phyloP scores from a whole-genome alignment of 2,888 invertebrate genomes.

The Hymenopus coronatus region DNA sequence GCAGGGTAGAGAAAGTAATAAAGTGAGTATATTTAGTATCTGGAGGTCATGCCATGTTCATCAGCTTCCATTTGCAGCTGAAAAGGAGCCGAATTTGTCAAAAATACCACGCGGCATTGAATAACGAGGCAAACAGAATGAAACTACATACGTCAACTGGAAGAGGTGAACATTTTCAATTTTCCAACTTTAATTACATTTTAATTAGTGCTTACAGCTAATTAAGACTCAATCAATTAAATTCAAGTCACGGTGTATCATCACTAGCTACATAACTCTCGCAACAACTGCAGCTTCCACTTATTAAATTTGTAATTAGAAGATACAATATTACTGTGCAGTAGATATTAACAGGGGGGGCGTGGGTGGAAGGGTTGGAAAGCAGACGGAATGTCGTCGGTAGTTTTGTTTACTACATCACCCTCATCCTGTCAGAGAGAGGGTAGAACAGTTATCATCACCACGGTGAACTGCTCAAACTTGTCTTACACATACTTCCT shows the following conservation, averaged over 20 bases:
- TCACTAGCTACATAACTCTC: not conserved
- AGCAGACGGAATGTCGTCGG: not conserved
- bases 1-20: no score
- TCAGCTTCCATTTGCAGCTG: not conserved
- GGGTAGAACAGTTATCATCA: not conserved
- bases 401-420: not conserved
- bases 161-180: slow-evolving; percentile 35
- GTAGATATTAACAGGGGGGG: not conserved
- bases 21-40: no score
- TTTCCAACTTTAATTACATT: slow-evolving; percentile 38
- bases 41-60: no score
- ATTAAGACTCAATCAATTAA: slow-evolving; percentile 38
- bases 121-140: not conserved
- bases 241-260: slow-evolving; percentile 32
- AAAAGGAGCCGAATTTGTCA: not conserved
- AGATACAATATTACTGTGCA: slow-evolving; percentile 23
- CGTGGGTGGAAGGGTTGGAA: not conserved
- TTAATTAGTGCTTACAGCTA: slow-evolving; percentile 38
- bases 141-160: not conserved
- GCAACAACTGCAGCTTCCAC: not conserved
- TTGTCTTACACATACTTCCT: not conserved
- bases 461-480: not conserved
- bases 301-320: slow-evolving; percentile 35
- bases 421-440: not conserved
- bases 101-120: not conserved